Base-by-base conservation (phyloP, 37 sponge, comb jelly and placozoan species). In the Theonella swinhoei region DNA sequence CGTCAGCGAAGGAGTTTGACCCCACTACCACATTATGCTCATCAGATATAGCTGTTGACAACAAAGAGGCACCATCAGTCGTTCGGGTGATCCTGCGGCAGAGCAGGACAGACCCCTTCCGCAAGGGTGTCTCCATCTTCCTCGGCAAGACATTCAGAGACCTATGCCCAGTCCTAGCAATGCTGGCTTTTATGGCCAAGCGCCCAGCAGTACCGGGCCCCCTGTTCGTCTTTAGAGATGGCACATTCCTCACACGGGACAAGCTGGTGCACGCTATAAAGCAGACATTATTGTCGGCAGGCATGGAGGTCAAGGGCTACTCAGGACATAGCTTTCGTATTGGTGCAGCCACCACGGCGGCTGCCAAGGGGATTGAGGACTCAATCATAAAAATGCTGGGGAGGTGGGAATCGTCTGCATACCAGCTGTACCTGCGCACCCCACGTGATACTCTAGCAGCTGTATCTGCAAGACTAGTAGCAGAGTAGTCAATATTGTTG, bases 101-200 rank as follows among this genome's bases (percentile, higher is more conserved):
- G 8, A 76, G 77, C 43, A 85, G 77, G 71, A 58, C 85, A 4
- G 85, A 85, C 58, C 76, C 68, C 3, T 77, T 85, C 37, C 39
- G 85, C 25, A 62, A 64, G n/a, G 78, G 65, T 3, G 65, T 62
- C 0, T 0, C 3, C 7, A 35, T 78, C 19, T 64, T 26, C 23
- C 40, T 78, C 19, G 78, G 78, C 1, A 62, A 24, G 25, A 63
- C 65, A 34, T 41, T 36, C 41, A 64, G 22, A 0, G 65, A 78
- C 39, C 41, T 78, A n/a, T 78, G 65, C 40, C 78, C 78, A 64
- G 78, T 64, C 2, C 65, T 26, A 11, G 78, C 65, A 24, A n/a
- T n/a, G n/a, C n/a, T n/a, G n/a, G n/a, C n/a, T n/a, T n/a, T n/a
- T n/a, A n/a, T n/a, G n/a, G n/a, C n/a, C n/a, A n/a, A n/a, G n/a